phyloP scores from a whole-genome alignment of 2,888 invertebrate genomes.

The Parnassius apollo region DNA sequence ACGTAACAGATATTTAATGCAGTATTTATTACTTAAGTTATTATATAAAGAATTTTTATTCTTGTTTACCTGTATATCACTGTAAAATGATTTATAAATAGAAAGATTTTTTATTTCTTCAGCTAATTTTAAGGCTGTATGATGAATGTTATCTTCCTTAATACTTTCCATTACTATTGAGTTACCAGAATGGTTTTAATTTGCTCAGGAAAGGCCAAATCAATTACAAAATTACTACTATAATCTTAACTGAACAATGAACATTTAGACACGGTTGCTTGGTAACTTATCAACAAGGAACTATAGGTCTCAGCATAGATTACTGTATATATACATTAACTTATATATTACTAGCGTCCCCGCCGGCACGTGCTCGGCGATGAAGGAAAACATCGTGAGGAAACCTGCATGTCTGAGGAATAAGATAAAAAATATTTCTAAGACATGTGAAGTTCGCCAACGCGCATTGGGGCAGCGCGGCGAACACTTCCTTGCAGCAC shows the following conservation, averaged over 20 bases:
- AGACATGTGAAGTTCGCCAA: no score
- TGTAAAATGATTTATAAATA: conserved; percentile 88
- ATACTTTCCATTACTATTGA: conserved; percentile 70
- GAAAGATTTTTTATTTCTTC: conserved; percentile 88
- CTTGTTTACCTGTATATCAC: conserved; percentile 86
- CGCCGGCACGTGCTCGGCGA: no score
- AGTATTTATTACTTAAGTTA: not conserved
- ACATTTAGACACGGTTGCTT: conserved; percentile 15
- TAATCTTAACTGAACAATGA: not conserved
- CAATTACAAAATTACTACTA: conserved; percentile 3
- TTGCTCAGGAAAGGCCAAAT: conserved; percentile 13
- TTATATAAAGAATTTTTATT: not conserved
- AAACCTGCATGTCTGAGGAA: no score
- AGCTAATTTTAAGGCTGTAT: conserved; percentile 89
- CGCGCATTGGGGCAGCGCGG: no score
- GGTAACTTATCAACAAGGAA: conserved; percentile 30
- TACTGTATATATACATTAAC: no score
- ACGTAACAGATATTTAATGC: conserved; percentile 11
- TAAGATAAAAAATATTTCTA: no score
- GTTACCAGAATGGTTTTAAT: conserved; percentile 27
- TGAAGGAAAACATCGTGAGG: no score
- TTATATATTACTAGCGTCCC: no score
- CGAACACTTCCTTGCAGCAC: no score
- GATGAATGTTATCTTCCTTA: conserved; percentile 85
- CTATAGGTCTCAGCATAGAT: conserved; percentile 6